These are phyloP conservation scores for Conus canariensis DNA, from an alignment of 2,888 invertebrate species.

Conservation along the genomic window DNA sequence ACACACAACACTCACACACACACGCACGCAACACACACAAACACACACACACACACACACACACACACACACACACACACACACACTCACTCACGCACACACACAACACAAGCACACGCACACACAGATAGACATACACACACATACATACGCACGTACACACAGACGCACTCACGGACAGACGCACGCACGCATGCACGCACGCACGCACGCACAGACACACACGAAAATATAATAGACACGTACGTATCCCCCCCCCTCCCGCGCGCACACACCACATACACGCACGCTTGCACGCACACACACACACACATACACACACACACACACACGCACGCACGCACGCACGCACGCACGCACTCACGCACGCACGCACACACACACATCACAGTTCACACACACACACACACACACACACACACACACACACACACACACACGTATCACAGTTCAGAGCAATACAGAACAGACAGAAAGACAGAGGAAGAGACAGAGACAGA, in stretches of 20 bases:
- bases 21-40: constrained; percentile 5
- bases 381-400: background rate
- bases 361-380: background rate
- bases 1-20: constrained; percentile 1
- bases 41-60: constrained; percentile 23
- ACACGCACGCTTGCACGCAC: background rate
- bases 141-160: background rate
- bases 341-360: too few species aligned
- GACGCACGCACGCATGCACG: background rate
- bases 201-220: background rate
- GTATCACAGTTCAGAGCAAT: background rate
- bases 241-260: background rate
- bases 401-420: background rate
- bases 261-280: background rate
- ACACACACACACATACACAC: too few species aligned
- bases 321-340: too few species aligned
- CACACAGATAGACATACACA: background rate
- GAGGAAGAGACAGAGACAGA: background rate
- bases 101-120: constrained; percentile 1
- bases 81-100: background rate
- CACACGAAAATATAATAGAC: background rate
- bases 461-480: background rate
- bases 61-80: constrained; percentile 9
- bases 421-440: background rate
- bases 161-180: background rate